phyloP scores from a whole-genome alignment of 1,140 invertebrate species.

The Orchestia grillus region DNA sequence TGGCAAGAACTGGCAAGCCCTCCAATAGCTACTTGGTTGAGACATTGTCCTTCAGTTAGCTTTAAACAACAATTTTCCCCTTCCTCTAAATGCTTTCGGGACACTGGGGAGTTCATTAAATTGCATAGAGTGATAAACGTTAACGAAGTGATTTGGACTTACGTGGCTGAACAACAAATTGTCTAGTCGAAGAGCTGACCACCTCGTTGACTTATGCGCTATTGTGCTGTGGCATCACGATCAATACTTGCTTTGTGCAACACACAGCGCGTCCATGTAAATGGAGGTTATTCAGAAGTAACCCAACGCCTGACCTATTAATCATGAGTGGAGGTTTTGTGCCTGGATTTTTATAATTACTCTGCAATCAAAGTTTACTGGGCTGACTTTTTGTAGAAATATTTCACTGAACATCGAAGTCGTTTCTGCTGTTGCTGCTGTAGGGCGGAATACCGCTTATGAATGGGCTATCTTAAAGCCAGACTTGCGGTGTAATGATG shows the following conservation, averaged over 20 bases:
- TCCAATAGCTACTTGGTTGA: neutral
- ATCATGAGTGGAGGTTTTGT: neutral
- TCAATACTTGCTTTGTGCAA: neutral
- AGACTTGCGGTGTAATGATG: too few species aligned
- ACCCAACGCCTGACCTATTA: neutral
- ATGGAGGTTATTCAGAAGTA: neutral
- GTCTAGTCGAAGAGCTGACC: neutral
- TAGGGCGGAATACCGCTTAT: neutral
- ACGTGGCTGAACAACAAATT: neutral
- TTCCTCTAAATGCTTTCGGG: neutral
- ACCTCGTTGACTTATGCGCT: conserved; percentile 2
- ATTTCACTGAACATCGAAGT: neutral
- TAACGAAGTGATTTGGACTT: neutral
- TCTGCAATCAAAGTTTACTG: neutral
- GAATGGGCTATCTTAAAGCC: neutral
- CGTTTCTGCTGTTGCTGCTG: neutral
- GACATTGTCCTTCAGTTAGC: neutral
- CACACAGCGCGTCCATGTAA: neutral
- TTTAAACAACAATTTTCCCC: neutral
- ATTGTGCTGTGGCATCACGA: neutral
- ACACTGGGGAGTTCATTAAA: neutral
- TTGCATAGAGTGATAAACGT: conserved; percentile 7
- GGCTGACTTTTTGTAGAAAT: neutral
- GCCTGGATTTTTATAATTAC: neutral
- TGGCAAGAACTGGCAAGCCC: neutral